Conservation (phyloP, 2,113 vertebrate genomes). For the Urocolius indicus region DNA sequence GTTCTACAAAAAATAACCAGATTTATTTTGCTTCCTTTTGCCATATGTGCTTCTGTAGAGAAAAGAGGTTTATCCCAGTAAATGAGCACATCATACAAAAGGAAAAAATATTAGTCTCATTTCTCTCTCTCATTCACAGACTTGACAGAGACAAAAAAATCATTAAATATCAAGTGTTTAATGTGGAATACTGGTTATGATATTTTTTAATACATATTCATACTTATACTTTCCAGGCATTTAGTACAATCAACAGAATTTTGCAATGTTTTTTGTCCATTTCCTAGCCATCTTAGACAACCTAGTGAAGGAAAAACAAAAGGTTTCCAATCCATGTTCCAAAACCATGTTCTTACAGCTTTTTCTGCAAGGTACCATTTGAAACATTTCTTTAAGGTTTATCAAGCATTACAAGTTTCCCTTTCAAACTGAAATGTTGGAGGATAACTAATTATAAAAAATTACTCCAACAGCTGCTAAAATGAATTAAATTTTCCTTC, state of each 20-base stretch:
- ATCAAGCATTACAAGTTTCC: not conserved
- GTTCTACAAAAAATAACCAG: constrained; percentile 53
- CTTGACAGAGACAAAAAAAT: not conserved
- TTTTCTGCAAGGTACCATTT: not conserved
- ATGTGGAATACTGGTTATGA: not conserved
- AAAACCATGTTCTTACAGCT: not conserved
- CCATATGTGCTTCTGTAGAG: constrained; percentile 51
- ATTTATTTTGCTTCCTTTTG: constrained; percentile 67
- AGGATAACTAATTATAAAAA: constrained; percentile 37
- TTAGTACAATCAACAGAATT: not conserved
- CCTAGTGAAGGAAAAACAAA: not conserved
- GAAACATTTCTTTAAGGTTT: constrained; percentile 22
- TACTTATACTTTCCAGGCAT: not conserved
- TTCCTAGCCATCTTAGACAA: not conserved
- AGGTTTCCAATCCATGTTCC: not conserved
- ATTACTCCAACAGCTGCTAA: not conserved
- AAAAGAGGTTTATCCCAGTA: constrained; percentile 32
- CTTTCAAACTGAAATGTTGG: not conserved
- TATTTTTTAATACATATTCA: not conserved
- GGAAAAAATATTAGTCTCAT: not conserved
- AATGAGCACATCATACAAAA: constrained; percentile 14
- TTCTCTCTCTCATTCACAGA: not conserved
- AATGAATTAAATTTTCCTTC: not conserved
- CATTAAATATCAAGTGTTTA: not conserved
- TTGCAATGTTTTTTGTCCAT: not conserved